Evolutionary conservation across 2,888 invertebrate genomes (phyloP), one percentile per base, ranked within the genome.

Genomic region (Hirtodrosophila histrioides): DNA sequence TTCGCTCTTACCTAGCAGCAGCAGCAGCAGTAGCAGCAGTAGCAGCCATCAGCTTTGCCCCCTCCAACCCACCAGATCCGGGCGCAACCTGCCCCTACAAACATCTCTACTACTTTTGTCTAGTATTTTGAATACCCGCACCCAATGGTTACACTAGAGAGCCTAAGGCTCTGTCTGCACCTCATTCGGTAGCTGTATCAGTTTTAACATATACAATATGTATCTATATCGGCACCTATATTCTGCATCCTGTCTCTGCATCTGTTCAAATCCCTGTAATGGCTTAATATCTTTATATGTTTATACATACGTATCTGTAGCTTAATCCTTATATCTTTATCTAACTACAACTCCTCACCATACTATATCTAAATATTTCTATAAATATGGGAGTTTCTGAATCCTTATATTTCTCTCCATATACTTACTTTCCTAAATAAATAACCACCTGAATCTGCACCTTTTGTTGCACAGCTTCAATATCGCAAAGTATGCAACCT

Each of bases 101-200:
- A 53, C 37, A 56, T 41, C 46, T 68, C 27, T 33, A 73, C 55
- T 24, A 49, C 46, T 48, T 55, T 60, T 44, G 63, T 48, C 48
- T 54, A 45, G 31, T 56, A 50, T 53, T 65, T 60, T 36, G 11
- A 3, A 49, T 58, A 50, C 64, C 68, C 17, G 45, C 33, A 57
- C 49, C 12, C 2, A 9, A 35, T 4, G 23, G 33, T 10, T 51
- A 35, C 36, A 40, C 12, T 40, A 10, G 40, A 8, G 31, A 31
- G 7, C 31, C 9, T 31, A 9, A 17, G 9, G 46, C 9, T 33
- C 9, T 46, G 29, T 46, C 23, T 31, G 23, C 31, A 36, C 24
- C 5, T 39, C 4, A 39, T 36, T 11, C 35, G 17, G 17, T 17
- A 17, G 17, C 17, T 17, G 2, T 17, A 17, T 17, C 17, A 17